A percentile compares a stretch with the other conserved stretches of the same genome.
Evolutionary conservation across 1,140 invertebrate species (phyloP).

Genomic region (Aphelinus atriplicis): DNA sequence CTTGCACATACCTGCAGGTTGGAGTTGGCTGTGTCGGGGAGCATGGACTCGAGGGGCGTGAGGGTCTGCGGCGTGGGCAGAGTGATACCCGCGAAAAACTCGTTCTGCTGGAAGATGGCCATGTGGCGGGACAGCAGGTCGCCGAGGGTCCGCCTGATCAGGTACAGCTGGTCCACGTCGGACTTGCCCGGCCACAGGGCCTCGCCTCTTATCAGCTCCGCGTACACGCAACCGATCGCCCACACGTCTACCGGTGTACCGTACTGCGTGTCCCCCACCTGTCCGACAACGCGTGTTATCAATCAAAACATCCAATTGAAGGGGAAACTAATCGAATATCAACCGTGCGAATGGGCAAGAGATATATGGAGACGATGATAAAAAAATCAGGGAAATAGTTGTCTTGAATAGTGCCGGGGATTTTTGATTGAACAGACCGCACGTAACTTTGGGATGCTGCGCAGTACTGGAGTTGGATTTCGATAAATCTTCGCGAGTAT

Average conservation of each 20-base stretch:
- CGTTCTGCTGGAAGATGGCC: conserved; percentile 94
- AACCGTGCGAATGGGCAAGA: not conserved
- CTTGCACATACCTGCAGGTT: conserved; percentile 59
- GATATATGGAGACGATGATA: no score
- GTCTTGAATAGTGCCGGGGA: no score
- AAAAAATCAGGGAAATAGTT: no score
- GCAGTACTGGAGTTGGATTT: no score
- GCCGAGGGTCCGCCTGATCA: conserved; percentile 90
- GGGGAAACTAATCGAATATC: not conserved
- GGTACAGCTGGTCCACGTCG: conserved; percentile 97
- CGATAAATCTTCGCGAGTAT: no score
- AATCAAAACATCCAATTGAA: not conserved
- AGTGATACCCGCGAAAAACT: conserved; percentile 93
- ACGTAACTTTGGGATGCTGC: no score
- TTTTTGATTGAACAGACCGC: no score
- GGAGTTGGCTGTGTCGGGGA: conserved; percentile 75
- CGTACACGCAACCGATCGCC: conserved; percentile 96
- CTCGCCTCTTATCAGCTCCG: conserved; percentile 94
- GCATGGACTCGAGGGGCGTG: conserved; percentile 84
- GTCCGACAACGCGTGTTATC: no score
- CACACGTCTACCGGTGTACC: conserved; percentile 97
- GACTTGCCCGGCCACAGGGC: conserved; percentile 98
- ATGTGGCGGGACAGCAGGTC: conserved; percentile 94
- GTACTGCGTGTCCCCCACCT: conserved; percentile 96
- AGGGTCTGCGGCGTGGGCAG: conserved; percentile 91